These are phyloP conservation scores for Himalopsyche japonica DNA, from an alignment of 2,888 invertebrate species.

Conservation along the genomic window DNA sequence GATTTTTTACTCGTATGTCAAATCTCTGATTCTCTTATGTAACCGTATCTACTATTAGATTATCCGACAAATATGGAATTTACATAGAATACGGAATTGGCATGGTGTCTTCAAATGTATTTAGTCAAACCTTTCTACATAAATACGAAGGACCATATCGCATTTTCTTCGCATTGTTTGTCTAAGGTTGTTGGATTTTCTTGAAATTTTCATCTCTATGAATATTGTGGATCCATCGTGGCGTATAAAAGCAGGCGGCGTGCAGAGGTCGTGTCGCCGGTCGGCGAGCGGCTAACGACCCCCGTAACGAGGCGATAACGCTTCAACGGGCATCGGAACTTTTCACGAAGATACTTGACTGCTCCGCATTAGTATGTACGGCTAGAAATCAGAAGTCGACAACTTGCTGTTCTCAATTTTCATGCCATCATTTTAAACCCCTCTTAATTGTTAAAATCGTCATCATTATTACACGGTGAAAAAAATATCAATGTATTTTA, in stretches of 20 bases:
- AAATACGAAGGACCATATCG: neutral
- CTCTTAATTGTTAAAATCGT: too few species aligned
- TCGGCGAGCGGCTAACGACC: neutral
- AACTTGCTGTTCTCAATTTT: neutral
- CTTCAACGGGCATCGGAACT: neutral
- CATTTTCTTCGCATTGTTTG: neutral
- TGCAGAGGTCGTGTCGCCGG: neutral
- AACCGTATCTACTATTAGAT: too few species aligned
- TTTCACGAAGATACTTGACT: neutral
- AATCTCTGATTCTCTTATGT: too few species aligned
- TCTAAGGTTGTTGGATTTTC: neutral
- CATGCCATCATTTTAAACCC: neutral
- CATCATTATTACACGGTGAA: too few species aligned
- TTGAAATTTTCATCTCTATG: neutral
- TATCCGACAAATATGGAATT: neutral
- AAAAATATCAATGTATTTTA: too few species aligned
- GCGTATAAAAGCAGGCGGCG: neutral
- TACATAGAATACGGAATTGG: neutral
- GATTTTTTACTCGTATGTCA: too few species aligned
- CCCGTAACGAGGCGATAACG: neutral
- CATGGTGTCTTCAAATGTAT: neutral
- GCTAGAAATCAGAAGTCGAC: neutral
- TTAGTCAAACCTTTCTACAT: neutral
- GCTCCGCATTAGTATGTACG: neutral
- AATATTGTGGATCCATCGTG: neutral